These are phyloP conservation scores for Sclerurus mexicanus DNA, from an alignment of 2,113 vertebrate species.

Conservation along the genomic window DNA sequence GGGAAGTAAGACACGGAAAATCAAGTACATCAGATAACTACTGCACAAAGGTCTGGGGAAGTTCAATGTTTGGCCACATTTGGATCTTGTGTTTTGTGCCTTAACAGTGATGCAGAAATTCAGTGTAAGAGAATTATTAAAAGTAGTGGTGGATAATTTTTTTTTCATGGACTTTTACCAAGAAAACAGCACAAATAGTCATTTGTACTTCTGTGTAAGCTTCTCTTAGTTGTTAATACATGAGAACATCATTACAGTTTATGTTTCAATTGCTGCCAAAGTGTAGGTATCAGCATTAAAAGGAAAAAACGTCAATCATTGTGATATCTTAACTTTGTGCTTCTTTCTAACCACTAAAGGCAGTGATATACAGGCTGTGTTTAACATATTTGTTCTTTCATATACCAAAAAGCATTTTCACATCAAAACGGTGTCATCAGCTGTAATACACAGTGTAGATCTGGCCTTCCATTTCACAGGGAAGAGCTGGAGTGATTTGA, in stretches of 20 bases:
- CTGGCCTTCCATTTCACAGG: not conserved
- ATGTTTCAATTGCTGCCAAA: slow-evolving; percentile 4
- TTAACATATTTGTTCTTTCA: not conserved
- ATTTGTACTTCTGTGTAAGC: not conserved
- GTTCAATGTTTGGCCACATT: not conserved
- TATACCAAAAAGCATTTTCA: slow-evolving; percentile 25
- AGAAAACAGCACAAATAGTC: not conserved
- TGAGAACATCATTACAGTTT: not conserved
- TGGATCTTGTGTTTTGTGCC: not conserved
- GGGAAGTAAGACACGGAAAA: not conserved
- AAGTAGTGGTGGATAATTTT: not conserved
- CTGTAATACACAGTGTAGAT: not conserved
- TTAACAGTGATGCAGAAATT: not conserved
- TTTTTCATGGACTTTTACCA: not conserved
- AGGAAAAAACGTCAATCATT: not conserved
- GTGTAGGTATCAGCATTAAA: not conserved
- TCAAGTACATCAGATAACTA: not conserved
- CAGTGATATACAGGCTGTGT: not conserved
- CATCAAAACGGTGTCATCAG: slow-evolving; percentile 7
- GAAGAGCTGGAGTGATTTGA: not conserved
- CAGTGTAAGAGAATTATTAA: not conserved
- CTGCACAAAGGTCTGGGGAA: not conserved
- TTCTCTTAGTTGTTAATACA: not conserved
- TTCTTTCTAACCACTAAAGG: not conserved
- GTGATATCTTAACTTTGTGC: not conserved